Evolutionary conservation across 2,113 vertebrate species (phyloP).

Genomic region (Mystacornis crossleyi): DNA sequence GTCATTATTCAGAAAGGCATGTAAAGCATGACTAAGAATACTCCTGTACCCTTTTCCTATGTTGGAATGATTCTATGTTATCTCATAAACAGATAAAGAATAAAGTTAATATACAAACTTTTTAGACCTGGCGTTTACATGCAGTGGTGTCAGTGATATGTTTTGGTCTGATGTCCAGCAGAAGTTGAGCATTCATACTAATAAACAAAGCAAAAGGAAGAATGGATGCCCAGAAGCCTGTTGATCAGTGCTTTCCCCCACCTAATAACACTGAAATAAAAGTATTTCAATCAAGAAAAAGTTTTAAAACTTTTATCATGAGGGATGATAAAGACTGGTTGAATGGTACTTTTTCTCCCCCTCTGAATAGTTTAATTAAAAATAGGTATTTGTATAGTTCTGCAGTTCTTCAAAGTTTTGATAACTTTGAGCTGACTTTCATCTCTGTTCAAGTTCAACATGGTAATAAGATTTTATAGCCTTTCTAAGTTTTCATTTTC

Average conservation of each 20-base stretch:
- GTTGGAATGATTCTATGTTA: not conserved
- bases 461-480: conserved; percentile 28
- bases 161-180: not conserved
- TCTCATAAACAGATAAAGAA: not conserved
- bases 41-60: not conserved
- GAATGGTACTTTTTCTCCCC: not conserved
- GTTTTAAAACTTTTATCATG: not conserved
- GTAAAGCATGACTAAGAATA: not conserved
- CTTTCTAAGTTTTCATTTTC: conserved; percentile 27
- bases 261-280: not conserved
- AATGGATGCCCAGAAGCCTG: not conserved
- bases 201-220: not conserved
- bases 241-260: not conserved
- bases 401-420: not conserved
- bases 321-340: not conserved
- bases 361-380: not conserved
- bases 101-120: not conserved
- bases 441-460: not conserved
- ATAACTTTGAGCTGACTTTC: conserved; percentile 54
- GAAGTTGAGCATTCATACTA: not conserved
- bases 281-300: not conserved
- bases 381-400: not conserved
- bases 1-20: not conserved
- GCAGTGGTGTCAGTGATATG: not conserved
- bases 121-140: not conserved